A percentile compares a stretch with the other conserved stretches of the same genome.
Evolutionary conservation across 2,888 invertebrate genomes (phyloP).

Genomic region (Diaprepes abbreviatus): DNA sequence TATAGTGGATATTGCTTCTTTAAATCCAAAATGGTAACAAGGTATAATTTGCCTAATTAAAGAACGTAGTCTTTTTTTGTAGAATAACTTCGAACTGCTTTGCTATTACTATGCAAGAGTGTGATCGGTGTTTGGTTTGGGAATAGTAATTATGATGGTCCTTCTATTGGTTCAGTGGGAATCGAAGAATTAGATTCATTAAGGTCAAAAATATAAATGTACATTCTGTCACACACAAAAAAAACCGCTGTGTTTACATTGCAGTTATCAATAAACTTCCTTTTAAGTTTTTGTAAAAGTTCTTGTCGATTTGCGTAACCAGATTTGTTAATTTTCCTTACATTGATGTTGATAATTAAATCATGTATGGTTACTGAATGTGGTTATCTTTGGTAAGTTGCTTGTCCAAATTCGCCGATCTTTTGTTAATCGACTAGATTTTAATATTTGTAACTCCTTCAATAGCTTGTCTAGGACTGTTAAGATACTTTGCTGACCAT

Average conservation of each 20-base stretch:
- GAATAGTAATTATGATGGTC: too few species aligned
- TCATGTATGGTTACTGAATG: constrained; percentile 36
- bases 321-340: constrained; percentile 36
- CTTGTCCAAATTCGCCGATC: not conserved
- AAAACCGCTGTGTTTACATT: constrained; percentile 29
- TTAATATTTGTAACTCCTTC: not conserved
- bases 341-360: constrained; percentile 27
- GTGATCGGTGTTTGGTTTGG: too few species aligned
- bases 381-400: not conserved
- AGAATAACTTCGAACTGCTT: too few species aligned
- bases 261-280: constrained; percentile 24
- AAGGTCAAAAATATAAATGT: constrained; percentile 17
- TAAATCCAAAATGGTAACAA: too few species aligned
- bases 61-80: too few species aligned
- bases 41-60: too few species aligned
- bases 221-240: constrained; percentile 21
- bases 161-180: not conserved
- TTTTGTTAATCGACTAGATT: not conserved
- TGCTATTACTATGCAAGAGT: too few species aligned
- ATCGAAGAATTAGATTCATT: not conserved
- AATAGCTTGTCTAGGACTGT: not conserved
- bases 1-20: too few species aligned
- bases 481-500: not conserved
- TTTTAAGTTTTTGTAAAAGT: constrained; percentile 35
- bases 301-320: constrained; percentile 31